These are phyloP conservation scores for Anser cygnoides DNA, from an alignment of 2,113 vertebrate genomes.

Conservation along the genomic window DNA sequence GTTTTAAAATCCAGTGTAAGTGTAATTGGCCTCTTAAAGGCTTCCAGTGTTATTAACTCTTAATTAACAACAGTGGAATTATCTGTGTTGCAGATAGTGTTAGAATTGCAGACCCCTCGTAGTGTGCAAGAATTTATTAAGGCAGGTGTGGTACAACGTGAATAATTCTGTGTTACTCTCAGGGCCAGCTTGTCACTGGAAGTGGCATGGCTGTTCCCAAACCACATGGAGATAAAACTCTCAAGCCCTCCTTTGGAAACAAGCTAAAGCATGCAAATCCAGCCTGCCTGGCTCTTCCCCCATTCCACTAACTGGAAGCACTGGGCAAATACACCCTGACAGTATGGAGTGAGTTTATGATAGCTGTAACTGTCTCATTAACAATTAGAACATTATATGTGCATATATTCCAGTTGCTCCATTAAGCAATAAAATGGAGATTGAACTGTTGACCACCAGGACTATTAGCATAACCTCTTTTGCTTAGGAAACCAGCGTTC, in stretches of 20 bases:
- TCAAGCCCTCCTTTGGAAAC: not conserved
- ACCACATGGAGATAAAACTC: not conserved
- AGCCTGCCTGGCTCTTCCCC: not conserved
- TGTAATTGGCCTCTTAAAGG: constrained; percentile 1
- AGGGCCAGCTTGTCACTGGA: not conserved
- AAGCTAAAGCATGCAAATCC: not conserved
- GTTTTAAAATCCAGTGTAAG: constrained; percentile 9
- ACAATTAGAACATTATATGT: not conserved
- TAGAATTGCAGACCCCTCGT: not conserved
- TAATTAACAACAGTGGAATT: constrained; percentile 13
- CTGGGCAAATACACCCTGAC: not conserved
- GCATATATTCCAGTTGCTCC: not conserved
- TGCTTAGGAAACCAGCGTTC: not conserved
- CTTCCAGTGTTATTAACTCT: constrained; percentile 25
- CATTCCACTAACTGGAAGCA: not conserved
- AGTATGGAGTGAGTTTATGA: not conserved
- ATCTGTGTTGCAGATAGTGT: not conserved
- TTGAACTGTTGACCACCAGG: not conserved
- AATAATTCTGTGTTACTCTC: not conserved
- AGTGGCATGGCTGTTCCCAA: accelerated
- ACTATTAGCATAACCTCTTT: not conserved
- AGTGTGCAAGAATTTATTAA: not conserved
- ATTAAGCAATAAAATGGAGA: not conserved
- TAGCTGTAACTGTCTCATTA: not conserved
- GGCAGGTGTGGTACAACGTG: not conserved